Evolutionary conservation across 2,888 invertebrate species (phyloP), one percentile per base, ranked within the genome.

Genomic region (Sminthurides aquaticus): DNA sequence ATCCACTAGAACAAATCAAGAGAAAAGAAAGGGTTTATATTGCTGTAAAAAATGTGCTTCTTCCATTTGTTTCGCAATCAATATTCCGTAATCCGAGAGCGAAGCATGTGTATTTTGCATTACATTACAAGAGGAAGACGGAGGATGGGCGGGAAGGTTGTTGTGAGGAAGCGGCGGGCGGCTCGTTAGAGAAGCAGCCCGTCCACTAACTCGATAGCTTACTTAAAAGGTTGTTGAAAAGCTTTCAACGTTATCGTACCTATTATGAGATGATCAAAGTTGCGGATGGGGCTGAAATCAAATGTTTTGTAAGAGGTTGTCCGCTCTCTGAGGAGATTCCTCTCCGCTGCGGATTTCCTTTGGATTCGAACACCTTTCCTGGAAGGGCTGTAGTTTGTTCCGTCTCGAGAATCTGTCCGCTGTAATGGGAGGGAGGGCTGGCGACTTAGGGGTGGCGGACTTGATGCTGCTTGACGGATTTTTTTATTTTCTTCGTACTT

Each of bases 271-370:
- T 52, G 52, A 52, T 52, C 52, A 22, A 52, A 52, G 18, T 49
- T 27, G 1, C 34, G 57, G 43, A 65, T 61, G 49, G 49, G 20
- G 49, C 73, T 74, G 54, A 74, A 74, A 49, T 74, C 74, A 62
- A 74, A 74, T 26, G 72, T 74, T 58, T 65, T 68, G 58, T 70
- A 74, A 15, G 71, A 67, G 26, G 71, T 65, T 29, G 64, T 69
- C 15, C 54, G 49, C 27, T 57, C 65, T 52, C 65, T 26, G n/a
- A 56, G 24, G 25, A 54, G 29, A 49, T 65, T 57, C 34, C 57
- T 60, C 11, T 55, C 54, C 15, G 48, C 29, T 1, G 27, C 54
- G 1, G 63, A 57, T 18, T 60, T 58, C 24, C 58, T 34, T 28
- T 28, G 29, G 28, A 54, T 48, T 27, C 26, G 1, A n/a, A 29